Base-by-base conservation (phyloP, 1,140 invertebrate species). In the Globodera rostochiensis region DNA sequence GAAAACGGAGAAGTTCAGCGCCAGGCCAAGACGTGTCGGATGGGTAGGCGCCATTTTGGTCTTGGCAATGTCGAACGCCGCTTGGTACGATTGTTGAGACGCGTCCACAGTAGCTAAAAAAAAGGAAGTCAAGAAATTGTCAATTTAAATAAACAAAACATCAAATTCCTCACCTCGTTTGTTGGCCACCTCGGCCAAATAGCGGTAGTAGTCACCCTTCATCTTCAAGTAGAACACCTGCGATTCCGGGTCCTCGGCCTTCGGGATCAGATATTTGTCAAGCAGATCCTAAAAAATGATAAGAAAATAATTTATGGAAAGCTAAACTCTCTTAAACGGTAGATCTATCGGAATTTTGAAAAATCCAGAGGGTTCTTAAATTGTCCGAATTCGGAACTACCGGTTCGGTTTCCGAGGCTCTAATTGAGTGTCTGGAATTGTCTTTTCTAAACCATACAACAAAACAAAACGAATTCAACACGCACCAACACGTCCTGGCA, bases 131-230 rank as follows among this genome's bases (percentile, higher is more conserved):
- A 36, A 36, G 2, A 36, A 19, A 76, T 13, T 19, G 15, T 46
- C 19, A 19, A 36, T 47, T 6, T 13, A 21, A 11, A 25, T 8
- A 74, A n/a, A 36, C n/a, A 80, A 73, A 36, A 45, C 25, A 13
- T 36, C 2, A 19, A 93, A 9, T 9, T n/a, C 0, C 93, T 93
- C 94, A 96, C 95, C 93, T 92, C 95, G 95, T 93, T 95, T 94
- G 91, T 94, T 95, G 89, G 95, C 95, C 90, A 98, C 96, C 93
- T 99, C 97, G 90, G 97, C 96, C 90, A 98, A 93, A 93, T 98
- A 98, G 93, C 97, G 90, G 92, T 97, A 97, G 93, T 98, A 98
- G 93, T 98, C 97, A 90, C 97, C 97, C 92, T 98, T 97, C 96
- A 98, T 98, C 93, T 98, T 98, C 91, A 97, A 93, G 93, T 98